phyloP scores from a whole-genome alignment of 2,113 vertebrate genomes.

The Scortum barcoo region DNA sequence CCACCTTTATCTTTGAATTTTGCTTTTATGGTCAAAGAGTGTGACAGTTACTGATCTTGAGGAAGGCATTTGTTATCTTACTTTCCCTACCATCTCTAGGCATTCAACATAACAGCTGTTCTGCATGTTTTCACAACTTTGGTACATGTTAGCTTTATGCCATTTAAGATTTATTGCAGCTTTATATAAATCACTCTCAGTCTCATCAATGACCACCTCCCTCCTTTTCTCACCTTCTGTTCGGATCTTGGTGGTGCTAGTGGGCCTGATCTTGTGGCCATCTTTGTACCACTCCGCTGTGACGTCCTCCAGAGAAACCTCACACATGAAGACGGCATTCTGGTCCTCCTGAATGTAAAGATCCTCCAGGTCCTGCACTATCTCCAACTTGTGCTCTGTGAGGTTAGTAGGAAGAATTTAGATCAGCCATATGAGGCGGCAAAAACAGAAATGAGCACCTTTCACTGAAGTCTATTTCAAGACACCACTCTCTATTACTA shows the following conservation, averaged over 20 bases:
- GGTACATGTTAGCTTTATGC: not conserved
- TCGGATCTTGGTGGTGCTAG: conserved; percentile 87
- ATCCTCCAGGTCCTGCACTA: conserved; percentile 87
- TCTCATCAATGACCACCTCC: not conserved
- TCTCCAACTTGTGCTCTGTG: conserved; percentile 86
- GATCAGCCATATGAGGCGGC: not conserved
- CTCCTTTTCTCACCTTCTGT: conserved; percentile 88
- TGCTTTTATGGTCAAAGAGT: not conserved
- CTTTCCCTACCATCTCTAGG: not conserved
- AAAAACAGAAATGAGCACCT: not conserved
- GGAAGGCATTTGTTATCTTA: too few relatives aligned
- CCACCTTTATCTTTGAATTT: not conserved
- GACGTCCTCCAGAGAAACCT: conserved; percentile 86
- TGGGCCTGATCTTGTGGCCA: conserved; percentile 84
- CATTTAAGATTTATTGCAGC: not conserved
- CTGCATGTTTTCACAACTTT: not conserved
- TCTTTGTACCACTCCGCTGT: conserved; percentile 88
- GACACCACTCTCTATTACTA: not conserved
- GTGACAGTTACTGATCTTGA: too few relatives aligned
- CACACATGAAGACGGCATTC: conserved; percentile 92
- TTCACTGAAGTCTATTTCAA: not conserved
- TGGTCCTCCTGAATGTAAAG: conserved; percentile 88
- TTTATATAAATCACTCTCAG: not conserved
- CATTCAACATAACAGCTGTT: not conserved
- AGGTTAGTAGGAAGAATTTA: not conserved